phyloP scores from a whole-genome alignment of 1,140 invertebrate genomes.

The Nymphalis io region DNA sequence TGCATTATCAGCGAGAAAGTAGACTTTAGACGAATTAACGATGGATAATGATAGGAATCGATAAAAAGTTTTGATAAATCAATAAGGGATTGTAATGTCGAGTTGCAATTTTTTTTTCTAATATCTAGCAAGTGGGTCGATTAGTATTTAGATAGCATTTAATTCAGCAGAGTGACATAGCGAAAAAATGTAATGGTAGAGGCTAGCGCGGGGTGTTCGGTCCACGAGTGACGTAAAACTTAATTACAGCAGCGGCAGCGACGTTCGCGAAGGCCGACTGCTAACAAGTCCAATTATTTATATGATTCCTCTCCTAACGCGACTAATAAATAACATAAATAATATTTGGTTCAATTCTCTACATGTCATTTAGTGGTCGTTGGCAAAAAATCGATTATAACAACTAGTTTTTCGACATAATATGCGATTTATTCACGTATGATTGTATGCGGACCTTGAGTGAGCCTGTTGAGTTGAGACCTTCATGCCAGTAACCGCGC shows the following conservation, averaged over 20 bases:
- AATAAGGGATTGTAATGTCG: neutral
- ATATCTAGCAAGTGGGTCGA: conserved; percentile 9
- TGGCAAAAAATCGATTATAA: conserved; percentile 64
- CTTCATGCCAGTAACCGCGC: conserved; percentile 78
- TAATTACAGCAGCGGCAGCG: conserved; percentile 75
- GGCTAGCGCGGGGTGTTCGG: conserved; percentile 71
- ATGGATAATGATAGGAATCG: neutral
- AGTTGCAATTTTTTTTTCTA: conserved; percentile 7
- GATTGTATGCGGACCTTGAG: conserved; percentile 79
- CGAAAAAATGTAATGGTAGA: conserved; percentile 67
- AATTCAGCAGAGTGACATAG: conserved; percentile 60
- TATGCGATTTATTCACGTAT: conserved; percentile 75
- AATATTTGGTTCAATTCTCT: conserved; percentile 52
- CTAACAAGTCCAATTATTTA: conserved; percentile 73
- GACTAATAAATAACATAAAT: conserved; percentile 63
- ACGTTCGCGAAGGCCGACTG: conserved; percentile 64
- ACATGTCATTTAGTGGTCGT: conserved; percentile 53
- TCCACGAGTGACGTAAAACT: conserved; percentile 75
- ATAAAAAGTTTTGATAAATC: conserved; percentile 11
- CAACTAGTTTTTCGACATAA: conserved; percentile 68
- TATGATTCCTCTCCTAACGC: conserved; percentile 59
- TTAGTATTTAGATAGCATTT: conserved; percentile 33
- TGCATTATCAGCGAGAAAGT: neutral
- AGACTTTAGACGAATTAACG: neutral
- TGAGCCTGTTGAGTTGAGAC: conserved; percentile 70